phyloP scores from a whole-genome alignment of 2,797 vertebrate genomes.

The Hemitrygon akajei region DNA sequence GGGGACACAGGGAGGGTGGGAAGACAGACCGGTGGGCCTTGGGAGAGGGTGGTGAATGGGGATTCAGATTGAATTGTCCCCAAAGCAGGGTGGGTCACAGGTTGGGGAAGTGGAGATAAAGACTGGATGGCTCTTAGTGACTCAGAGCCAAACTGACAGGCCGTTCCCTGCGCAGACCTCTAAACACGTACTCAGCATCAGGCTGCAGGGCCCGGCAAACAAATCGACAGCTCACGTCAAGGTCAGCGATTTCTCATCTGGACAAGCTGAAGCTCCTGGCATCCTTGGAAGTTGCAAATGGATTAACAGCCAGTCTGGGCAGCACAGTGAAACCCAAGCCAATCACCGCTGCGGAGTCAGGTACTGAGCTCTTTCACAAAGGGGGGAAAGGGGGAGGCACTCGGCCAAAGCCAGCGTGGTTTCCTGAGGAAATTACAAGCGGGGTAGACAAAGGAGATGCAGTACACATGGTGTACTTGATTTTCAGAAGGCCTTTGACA shows the following conservation, averaged over 20 bases:
- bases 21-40: not conserved
- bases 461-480: no score
- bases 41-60: not conserved
- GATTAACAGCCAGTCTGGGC: no score
- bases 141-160: not conserved
- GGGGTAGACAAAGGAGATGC: no score
- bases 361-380: not conserved
- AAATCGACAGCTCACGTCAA: not conserved
- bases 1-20: no score
- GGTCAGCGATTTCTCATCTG: not conserved
- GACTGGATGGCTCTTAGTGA: not conserved
- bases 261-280: no score
- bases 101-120: not conserved
- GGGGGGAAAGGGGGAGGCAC: not conserved
- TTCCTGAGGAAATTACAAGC: no score
- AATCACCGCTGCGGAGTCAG: not conserved
- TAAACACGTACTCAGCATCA: not conserved
- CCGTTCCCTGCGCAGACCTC: not conserved
- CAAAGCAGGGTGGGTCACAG: not conserved
- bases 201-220: not conserved
- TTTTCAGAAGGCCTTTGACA: no score
- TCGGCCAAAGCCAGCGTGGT: no score
- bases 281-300: not conserved
- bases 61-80: not conserved
- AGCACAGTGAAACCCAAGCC: not conserved